Base-by-base conservation (phyloP, 2,113 vertebrate genomes). In the Corydoras sp. region DNA sequence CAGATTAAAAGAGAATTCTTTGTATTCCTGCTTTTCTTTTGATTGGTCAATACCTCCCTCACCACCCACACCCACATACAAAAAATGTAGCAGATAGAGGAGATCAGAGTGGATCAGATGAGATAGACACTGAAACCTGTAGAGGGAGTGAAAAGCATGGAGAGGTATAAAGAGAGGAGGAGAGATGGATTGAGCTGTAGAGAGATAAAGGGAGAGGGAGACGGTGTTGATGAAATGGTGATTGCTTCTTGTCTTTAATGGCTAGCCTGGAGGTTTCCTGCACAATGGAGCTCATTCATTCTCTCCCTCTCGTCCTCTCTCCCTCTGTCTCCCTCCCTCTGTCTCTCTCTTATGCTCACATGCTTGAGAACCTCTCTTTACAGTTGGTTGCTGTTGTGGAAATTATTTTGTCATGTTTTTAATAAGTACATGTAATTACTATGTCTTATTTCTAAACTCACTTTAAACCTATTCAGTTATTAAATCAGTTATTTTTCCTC, bases 181-280 rank as follows among this genome's bases (percentile, higher is more conserved):
- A 76, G 76, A 75, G 71, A 76, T 81, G 79, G 43, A 83, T 83
- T 81, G 82, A 82, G 82, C 81, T 83, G 79, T 74, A 79, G 71
- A 9, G 77, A 73, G 65, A 65, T 81, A 82, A 71, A 76, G 72
- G 62, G 66, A 56, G 72, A 78, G 80, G 82, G 77, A 81, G 78
- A 81, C 72, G 70, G 71, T 58, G 73, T 77, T 85, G 87, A 87
- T 87, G 83, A 86, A 89, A 89, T 86, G 86, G 81, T 86, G 83
- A 88, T 87, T 88, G 85, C 80, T 80, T 86, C 78, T 82, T 79
- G 85, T 83, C 81, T 82, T 79, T 90, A 89, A 90, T 89, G 83
- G 81, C 82, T 78, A 77, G 80, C 83, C 86, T 80, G 78, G 67
- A 83, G 86, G 68, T 77, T 80, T 83, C 76, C 69, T 58, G 55